A percentile compares a stretch with the other conserved stretches of the same genome.
Evolutionary conservation across 2,113 vertebrate genomes (phyloP).

Genomic region (Saimiri boliviensis): DNA sequence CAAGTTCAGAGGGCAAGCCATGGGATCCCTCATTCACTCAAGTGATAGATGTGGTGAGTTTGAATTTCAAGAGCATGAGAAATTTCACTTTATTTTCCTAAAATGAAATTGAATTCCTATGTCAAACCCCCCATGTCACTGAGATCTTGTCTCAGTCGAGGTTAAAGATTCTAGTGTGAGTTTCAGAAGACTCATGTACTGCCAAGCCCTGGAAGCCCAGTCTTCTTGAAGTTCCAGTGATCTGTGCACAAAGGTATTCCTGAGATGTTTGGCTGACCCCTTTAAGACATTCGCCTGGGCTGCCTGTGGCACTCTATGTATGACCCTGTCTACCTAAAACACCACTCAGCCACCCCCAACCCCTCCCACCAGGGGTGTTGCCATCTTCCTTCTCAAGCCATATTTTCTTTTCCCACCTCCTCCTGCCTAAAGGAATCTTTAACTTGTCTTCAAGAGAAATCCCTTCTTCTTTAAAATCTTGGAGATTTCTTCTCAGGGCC

Average conservation of each 20-base stretch:
- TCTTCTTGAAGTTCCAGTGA: neutral
- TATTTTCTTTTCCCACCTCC: neutral
- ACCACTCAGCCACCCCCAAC: neutral
- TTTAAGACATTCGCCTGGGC: neutral
- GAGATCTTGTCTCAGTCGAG: neutral
- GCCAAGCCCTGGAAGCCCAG: neutral
- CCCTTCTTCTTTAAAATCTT: neutral
- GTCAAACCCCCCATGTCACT: neutral
- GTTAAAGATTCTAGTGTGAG: neutral
- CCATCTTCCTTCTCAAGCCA: neutral
- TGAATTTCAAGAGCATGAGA: neutral
- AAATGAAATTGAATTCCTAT: neutral
- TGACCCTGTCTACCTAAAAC: neutral
- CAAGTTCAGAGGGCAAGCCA: neutral
- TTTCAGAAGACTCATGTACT: neutral
- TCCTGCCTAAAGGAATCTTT: neutral
- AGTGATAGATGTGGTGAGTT: neutral
- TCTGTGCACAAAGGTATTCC: neutral
- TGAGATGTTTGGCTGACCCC: neutral
- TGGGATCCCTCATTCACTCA: neutral
- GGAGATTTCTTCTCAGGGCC: neutral
- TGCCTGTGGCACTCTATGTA: rapidly evolving
- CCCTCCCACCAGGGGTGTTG: neutral
- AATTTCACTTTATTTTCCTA: neutral
- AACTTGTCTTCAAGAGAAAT: slow-evolving; percentile 5